Base-by-base conservation (phyloP, 2,797 vertebrate species). In the Gobio occitaniae region DNA sequence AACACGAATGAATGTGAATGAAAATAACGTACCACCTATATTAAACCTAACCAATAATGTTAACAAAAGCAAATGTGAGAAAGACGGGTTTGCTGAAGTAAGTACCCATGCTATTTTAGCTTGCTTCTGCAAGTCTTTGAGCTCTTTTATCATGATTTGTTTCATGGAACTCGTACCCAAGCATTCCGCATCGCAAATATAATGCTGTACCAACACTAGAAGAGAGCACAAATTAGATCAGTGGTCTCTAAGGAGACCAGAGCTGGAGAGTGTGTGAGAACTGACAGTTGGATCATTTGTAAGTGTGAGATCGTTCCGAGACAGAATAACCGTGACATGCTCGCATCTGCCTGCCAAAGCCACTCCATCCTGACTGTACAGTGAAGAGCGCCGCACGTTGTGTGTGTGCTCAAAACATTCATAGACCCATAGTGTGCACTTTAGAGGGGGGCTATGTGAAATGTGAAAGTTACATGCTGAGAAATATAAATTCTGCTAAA, bases 221-320 rank as follows among this genome's bases (percentile, higher is more conserved):
- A 66, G 47, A 65, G 84, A 83, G 80, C 52, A 88, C 70, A 87
- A 75, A 54, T 66, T 78, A 85, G 78, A 56, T 84, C 70, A 65
- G 69, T 50, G 4, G 63, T 89, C 87, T 87, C 83, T 84, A 86
- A 76, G 86, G 85, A 87, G 72, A 89, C 61, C 72, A 38, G 59
- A 86, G 80, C 52, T 80, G 80, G 68, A 80, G 63, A 81, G 78
- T 32, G 76, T 68, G 79, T 83, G 54, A 78, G 84, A 86, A 75
- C 71, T 84, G 84, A 77, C 52, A 82, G 61, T 61, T 81, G 76
- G 86, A 89, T 88, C 38, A 82, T 89, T 86, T 82, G 87, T 82
- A 88, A 90, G 75, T 89, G 89, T 84, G 86, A 90, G 82, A 65
- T 80, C 47, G 59, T 66, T 88, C 83, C 63, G 80, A 68, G 75